Evolutionary conservation across 2,797 vertebrate species (phyloP), one percentile per base, ranked within the genome.

Genomic region (Acanthiza pusilla): DNA sequence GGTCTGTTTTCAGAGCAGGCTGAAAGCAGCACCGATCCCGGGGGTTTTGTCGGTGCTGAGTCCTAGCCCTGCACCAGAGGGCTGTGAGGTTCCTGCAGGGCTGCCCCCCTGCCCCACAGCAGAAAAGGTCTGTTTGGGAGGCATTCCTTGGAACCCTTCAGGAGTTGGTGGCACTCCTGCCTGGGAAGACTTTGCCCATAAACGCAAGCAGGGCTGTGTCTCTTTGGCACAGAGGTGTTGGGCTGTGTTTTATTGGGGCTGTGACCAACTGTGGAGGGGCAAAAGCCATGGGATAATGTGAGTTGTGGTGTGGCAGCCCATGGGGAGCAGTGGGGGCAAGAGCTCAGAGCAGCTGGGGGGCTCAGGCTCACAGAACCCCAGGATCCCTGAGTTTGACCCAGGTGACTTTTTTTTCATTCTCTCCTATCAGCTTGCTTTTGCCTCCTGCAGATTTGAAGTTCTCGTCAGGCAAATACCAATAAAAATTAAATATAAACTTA

Each of bases 191-290:
- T 47, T 7, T n/a, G 40, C 48, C 80, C 22, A 2, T 0, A 0
- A 8, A 4, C 42, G 38, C 34, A 9, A 0, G 8, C 51, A 8
- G 34, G 80, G 60, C 68, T 25, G 60, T 7, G 81, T 9, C 17
- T 13, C 19, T 8, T 8, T 11, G 53, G 61, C 14, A 36, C 14
- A 1, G 0, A 18, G 0, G 32, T 4, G 26, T 2, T 14, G 26
- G 13, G 7, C 20, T 45, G 20, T 45, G 45, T 9, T 50, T 43
- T 13, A 0, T 1, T 4, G 61, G 13, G 61, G 45, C 77, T 16
- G 38, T 16, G 55, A 38, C 11, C 2, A 13, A 5, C 63, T 23
- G n/a, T 3, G 51, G 1, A 29, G 30, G 51, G 43, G 20, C 30
- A 30, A 8, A 5, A 42, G 32, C 32, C 21, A 32, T 0, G 71